Base-by-base conservation (phyloP, 2,888 invertebrate genomes). In the Eristalinus sepulchralis region DNA sequence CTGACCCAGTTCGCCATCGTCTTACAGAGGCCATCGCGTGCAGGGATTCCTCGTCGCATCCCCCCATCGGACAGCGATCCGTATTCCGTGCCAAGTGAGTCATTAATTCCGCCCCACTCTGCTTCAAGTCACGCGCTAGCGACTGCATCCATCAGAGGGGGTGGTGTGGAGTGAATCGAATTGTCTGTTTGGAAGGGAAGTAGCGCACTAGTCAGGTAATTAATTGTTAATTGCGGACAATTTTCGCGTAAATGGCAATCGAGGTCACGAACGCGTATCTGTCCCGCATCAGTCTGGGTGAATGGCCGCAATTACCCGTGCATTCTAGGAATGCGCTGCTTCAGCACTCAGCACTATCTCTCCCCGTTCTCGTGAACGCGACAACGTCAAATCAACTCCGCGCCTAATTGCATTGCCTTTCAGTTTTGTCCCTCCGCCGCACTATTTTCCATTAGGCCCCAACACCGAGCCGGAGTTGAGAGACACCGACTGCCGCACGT, bases 161-260 rank as follows among this genome's bases (percentile, higher is more conserved):
- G 17, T 47, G 47, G 17, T 1, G 17, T 5, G 47, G 1, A 1
- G 17, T 5, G 47, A 8, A 1, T 17, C 8, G 8, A 3, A 17
- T n/a, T n/a, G 6, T 1, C 39, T 1, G 39, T 1, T n/a, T 0
- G 2, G 11, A 4, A 27, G 60, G 33, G 62, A 68, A 20, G 62
- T 63, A 62, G 60, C 31, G 10, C 24, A 47, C 39, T 31, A 59
- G 36, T 24, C 59, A 20, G 76, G 72, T 68, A 68, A 78, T 77
- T 73, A 73, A 68, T 57, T 63, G 78, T 83, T 83, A 83, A 83
- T 83, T 83, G 83, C 72, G 47, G 67, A 57, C 78, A 73, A 83
- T 78, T 78, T 73, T 67, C 83, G 33, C 72, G 76, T 76, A 82
- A 82, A 83, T 72, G 73, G 66, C 39, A 34, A 78, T 78, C 72